Conservation (phyloP, 2,797 vertebrate species). For the Spinus olivaceus region DNA sequence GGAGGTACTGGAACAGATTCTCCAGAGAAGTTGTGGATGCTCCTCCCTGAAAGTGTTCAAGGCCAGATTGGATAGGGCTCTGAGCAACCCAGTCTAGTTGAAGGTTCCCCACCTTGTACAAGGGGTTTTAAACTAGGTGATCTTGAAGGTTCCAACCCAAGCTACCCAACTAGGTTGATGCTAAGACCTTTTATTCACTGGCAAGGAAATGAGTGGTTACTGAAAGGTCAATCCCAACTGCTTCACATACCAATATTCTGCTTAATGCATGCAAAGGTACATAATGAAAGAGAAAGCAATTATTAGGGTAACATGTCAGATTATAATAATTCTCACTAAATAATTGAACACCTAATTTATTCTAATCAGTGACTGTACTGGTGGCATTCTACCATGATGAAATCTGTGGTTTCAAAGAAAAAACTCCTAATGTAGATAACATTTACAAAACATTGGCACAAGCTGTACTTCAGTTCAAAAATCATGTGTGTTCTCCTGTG, state of each 20-base stretch:
- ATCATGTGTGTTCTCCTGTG: not conserved
- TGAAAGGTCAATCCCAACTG: not conserved
- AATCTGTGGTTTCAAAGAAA: not conserved
- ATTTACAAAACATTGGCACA: not conserved
- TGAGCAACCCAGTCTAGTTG: accelerated
- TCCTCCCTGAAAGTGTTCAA: not conserved
- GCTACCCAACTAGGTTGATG: not conserved
- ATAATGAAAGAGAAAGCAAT: not conserved
- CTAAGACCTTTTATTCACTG: not conserved
- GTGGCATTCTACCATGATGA: not conserved
- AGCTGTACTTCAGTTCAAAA: not conserved
- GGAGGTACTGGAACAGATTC: not conserved
- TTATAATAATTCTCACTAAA: not conserved
- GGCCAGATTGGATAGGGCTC: not conserved
- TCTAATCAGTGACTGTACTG: not conserved
- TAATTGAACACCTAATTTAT: not conserved
- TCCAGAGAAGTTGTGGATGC: not conserved
- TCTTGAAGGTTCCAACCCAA: not conserved
- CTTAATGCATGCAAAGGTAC: not conserved
- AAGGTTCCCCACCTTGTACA: not conserved
- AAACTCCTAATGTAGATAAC: not conserved
- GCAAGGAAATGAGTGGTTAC: not conserved
- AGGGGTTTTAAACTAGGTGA: not conserved
- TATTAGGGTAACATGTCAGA: not conserved
- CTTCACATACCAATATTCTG: not conserved